Evolutionary conservation across 2,888 invertebrate genomes (phyloP).

Genomic region (Folsomia manolachei): DNA sequence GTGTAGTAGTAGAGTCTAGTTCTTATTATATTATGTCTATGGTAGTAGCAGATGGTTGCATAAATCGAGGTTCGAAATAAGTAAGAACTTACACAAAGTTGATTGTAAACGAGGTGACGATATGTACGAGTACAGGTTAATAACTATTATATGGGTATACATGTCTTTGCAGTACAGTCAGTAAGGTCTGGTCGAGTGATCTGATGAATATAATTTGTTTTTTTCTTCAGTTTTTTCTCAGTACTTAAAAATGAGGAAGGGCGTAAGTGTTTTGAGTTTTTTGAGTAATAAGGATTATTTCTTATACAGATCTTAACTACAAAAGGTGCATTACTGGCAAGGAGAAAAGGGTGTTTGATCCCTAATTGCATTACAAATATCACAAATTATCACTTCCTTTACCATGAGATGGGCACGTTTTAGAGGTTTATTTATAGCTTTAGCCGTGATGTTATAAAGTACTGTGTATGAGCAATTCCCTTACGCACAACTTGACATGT

Average conservation of each 20-base stretch:
- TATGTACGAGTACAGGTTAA: background rate
- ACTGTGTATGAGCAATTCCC: too few species aligned
- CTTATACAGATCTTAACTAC: too few species aligned
- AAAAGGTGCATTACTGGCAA: too few species aligned
- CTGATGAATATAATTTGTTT: background rate
- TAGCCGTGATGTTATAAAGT: too few species aligned
- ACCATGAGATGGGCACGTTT: too few species aligned
- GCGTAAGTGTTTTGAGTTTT: background rate
- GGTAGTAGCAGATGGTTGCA: background rate
- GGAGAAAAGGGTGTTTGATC: background rate
- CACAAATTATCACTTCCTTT: background rate
- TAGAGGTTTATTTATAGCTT: too few species aligned
- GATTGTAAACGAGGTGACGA: background rate
- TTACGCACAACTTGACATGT: too few species aligned
- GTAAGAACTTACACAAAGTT: background rate
- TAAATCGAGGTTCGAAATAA: background rate
- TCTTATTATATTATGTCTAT: too few species aligned
- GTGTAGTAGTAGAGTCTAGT: too few species aligned
- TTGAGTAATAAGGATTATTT: background rate
- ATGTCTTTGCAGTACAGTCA: too few species aligned
- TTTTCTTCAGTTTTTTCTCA: background rate
- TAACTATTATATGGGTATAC: background rate
- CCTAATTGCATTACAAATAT: constrained; percentile 5
- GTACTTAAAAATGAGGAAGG: background rate
- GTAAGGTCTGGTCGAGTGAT: background rate